Evolutionary conservation across 2,113 vertebrate species (phyloP).

Genomic region (Capreolus pygargus): DNA sequence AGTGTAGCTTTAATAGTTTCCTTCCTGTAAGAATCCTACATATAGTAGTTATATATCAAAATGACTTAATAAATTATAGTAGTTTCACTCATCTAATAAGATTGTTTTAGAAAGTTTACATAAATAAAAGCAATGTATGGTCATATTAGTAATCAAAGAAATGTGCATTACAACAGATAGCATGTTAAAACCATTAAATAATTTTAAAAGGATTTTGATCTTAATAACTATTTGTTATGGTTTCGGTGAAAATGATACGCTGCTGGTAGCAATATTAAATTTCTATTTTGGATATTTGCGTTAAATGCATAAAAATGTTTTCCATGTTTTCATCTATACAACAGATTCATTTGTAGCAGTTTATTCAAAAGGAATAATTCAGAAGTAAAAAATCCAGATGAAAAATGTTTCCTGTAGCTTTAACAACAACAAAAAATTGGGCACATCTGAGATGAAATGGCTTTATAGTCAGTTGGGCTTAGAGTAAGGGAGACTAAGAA

Average conservation of each 20-base stretch:
- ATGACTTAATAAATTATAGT: neutral
- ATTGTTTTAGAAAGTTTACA: slow-evolving; percentile 9
- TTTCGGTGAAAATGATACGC: slow-evolving; percentile 20
- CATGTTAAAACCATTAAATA: neutral
- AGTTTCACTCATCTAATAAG: neutral
- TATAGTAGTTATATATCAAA: neutral
- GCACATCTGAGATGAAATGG: neutral
- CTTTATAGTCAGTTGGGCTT: slow-evolving; percentile 9
- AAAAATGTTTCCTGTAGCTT: slow-evolving; percentile 1
- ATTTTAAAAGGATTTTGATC: neutral
- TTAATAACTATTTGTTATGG: neutral
- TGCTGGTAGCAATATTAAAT: neutral
- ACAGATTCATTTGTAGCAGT: neutral
- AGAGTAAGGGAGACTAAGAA: neutral
- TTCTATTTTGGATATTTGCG: slow-evolving; percentile 24
- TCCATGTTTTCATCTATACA: neutral
- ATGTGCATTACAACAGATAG: neutral
- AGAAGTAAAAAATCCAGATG: neutral
- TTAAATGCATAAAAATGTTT: slow-evolving; percentile 12
- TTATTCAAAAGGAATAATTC: slow-evolving; percentile 34
- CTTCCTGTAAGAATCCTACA: neutral
- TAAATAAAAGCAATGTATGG: neutral
- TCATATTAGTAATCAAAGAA: neutral
- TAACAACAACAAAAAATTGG: neutral
- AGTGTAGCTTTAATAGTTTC: slow-evolving; percentile 1